phyloP scores from a whole-genome alignment of 2,888 invertebrate species.

The Mantis religiosa region DNA sequence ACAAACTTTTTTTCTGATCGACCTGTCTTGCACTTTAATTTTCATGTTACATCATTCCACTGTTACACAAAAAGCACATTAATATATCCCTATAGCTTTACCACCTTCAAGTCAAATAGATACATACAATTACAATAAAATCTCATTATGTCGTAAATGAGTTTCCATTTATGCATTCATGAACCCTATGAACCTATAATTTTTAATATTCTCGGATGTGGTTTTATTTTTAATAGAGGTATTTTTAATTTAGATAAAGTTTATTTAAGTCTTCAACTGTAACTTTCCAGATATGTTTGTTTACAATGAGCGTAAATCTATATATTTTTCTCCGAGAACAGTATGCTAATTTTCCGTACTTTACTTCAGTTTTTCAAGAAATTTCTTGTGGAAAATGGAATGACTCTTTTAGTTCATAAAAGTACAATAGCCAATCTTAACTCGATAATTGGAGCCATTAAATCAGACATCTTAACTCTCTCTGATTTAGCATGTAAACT shows the following conservation, averaged over 20 bases:
- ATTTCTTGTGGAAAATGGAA: too few relatives aligned
- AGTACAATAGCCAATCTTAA: neutral
- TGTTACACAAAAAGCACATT: neutral
- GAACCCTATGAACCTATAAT: neutral
- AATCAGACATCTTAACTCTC: neutral
- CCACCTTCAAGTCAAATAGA: neutral
- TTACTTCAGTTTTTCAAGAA: neutral
- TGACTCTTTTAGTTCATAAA: too few relatives aligned
- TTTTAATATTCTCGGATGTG: neutral
- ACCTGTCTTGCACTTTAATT: neutral
- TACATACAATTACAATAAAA: neutral
- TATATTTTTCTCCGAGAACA: neutral
- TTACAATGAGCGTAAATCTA: neutral
- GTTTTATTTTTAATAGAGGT: neutral
- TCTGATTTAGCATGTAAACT: neutral
- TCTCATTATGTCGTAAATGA: neutral
- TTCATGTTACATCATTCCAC: neutral
- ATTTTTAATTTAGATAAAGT: neutral
- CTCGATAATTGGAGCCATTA: neutral
- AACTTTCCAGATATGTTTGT: neutral
- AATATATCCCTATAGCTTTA: neutral
- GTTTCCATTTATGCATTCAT: neutral
- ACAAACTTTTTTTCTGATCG: neutral
- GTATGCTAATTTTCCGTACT: neutral
- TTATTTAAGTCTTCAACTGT: neutral